Percentiles rank a stretch among this genome's conserved stretches.
Conservation (phyloP, 92 coral and sea anemone genomes). For the Isaurus tuberculatus region DNA sequence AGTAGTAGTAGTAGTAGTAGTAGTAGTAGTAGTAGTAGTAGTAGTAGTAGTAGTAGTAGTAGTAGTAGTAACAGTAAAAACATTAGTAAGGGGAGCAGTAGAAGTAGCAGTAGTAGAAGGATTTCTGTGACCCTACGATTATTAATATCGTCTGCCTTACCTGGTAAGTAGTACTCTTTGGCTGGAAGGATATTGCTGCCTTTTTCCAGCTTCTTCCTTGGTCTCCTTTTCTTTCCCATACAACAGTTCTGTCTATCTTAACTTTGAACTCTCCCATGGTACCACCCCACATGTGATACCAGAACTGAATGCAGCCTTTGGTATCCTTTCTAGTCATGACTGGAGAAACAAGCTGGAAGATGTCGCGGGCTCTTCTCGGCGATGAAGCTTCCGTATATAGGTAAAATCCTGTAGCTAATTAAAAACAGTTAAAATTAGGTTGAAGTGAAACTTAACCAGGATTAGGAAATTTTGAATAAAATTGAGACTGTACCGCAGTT, state of each 20-base stretch:
- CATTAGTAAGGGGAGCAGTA: too few relatives aligned
- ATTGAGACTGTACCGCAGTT: too few relatives aligned
- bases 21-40: too few relatives aligned
- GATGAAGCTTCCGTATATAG: conserved; percentile 15
- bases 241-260: not conserved
- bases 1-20: too few relatives aligned
- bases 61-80: too few relatives aligned
- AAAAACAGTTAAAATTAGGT: not conserved
- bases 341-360: not conserved
- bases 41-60: too few relatives aligned
- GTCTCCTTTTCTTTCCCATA: not conserved
- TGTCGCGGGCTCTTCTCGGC: not conserved
- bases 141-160: too few relatives aligned
- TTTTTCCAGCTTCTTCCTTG: not conserved
- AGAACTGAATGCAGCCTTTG: conserved; percentile 24
- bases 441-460: not conserved
- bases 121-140: too few relatives aligned
- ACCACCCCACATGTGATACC: conserved; percentile 24
- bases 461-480: not conserved
- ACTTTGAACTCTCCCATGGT: not conserved
- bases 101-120: too few relatives aligned
- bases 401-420: not conserved
- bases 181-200: not conserved
- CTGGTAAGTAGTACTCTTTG: not conserved
- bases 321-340: not conserved